Percentiles rank a stretch among this genome's conserved stretches.
These are phyloP conservation scores for Tokudaia muenninki DNA, from an alignment of 2,797 vertebrate genomes.

Conservation along the genomic window DNA sequence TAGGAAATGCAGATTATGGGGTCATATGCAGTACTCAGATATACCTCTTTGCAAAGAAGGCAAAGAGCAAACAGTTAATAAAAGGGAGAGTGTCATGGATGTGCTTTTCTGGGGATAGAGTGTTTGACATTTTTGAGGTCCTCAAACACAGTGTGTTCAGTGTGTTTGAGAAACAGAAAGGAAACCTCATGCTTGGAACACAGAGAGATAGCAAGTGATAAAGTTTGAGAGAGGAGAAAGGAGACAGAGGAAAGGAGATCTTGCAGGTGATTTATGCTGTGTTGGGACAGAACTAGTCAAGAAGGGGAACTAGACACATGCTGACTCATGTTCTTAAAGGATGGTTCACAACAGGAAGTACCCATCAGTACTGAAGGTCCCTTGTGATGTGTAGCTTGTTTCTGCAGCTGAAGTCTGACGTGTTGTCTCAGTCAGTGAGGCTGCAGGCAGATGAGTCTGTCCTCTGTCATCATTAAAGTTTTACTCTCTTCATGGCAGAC, in stretches of 20 bases:
- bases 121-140: not conserved
- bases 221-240: not conserved
- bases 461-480: not conserved
- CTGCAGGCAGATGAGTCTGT: too few relatives aligned
- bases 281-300: not conserved
- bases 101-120: not conserved
- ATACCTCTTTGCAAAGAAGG: not conserved
- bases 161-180: not conserved
- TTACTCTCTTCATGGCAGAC: not conserved
- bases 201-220: not conserved
- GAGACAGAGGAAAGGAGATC: not conserved
- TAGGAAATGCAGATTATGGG: not conserved
- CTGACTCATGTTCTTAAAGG: not conserved
- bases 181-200: not conserved
- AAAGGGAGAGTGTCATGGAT: not conserved
- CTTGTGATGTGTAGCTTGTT: not conserved
- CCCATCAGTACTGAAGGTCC: not conserved
- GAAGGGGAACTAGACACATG: not conserved
- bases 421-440: fast-evolving
- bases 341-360: not conserved
- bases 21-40: not conserved
- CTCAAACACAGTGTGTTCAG: not conserved
- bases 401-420: not conserved
- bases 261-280: not conserved
- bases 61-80: not conserved